A percentile compares a stretch with the other conserved stretches of the same genome.
phyloP scores from a whole-genome alignment of 2,113 vertebrate genomes.

The Zootoca vivipara region DNA sequence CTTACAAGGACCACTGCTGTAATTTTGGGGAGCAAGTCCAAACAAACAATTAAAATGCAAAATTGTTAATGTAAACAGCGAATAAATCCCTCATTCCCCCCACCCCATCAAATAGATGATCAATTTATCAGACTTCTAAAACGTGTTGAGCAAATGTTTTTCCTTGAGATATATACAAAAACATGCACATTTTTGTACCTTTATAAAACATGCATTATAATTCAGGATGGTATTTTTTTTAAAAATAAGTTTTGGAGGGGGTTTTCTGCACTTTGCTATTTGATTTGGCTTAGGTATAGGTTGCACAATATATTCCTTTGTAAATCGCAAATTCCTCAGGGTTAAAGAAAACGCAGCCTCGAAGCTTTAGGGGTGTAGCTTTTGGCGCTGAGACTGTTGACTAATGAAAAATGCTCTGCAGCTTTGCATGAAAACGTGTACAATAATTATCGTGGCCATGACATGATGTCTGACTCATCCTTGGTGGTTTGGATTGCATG shows the following conservation, averaged over 20 bases:
- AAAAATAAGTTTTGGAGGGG: neutral
- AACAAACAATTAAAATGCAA: slow-evolving; percentile 2
- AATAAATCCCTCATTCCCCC: too few species aligned
- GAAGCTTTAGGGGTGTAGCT: slow-evolving; percentile 54
- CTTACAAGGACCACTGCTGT: neutral
- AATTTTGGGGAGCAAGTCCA: neutral
- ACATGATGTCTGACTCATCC: slow-evolving; percentile 74
- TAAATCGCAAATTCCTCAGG: slow-evolving; percentile 45
- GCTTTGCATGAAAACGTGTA: slow-evolving; percentile 48
- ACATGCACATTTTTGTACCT: slow-evolving; percentile 12
- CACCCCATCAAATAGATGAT: too few species aligned
- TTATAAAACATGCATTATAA: neutral
- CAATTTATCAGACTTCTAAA: neutral
- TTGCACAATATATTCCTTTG: slow-evolving; percentile 36
- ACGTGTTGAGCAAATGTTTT: neutral
- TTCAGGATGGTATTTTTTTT: neutral
- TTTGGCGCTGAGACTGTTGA: slow-evolving; percentile 53
- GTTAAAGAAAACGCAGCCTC: slow-evolving; percentile 23
- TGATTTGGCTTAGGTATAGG: slow-evolving; percentile 42
- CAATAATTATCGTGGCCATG: slow-evolving; percentile 64
- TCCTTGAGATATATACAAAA: neutral
- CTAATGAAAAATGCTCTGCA: slow-evolving; percentile 52
- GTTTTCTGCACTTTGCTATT: slow-evolving; percentile 29
- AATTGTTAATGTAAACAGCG: neutral
- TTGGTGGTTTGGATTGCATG: slow-evolving; percentile 76